phyloP scores from a whole-genome alignment of 2,888 invertebrate genomes.

The Nomada fabriciana region DNA sequence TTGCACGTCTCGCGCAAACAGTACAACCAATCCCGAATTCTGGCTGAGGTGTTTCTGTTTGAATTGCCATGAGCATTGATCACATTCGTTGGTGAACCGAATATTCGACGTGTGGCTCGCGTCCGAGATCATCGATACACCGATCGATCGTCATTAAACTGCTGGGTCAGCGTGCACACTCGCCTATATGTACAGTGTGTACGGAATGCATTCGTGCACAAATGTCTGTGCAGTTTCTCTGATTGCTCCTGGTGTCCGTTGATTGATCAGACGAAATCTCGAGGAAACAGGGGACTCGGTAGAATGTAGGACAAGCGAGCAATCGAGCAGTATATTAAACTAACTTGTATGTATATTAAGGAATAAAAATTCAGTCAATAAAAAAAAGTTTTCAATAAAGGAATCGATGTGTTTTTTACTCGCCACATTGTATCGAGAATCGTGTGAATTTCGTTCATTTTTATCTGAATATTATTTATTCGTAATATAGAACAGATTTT shows the following conservation, averaged over 20 bases:
- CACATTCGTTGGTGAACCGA: constrained; percentile 23
- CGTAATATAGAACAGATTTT: too few relatives aligned
- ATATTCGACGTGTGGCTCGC: neutral
- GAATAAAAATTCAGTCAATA: too few relatives aligned
- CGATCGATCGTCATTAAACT: constrained; percentile 51
- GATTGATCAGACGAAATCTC: constrained; percentile 17
- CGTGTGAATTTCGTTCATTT: too few relatives aligned
- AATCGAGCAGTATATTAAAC: too few relatives aligned
- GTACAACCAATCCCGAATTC: neutral
- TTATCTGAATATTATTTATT: too few relatives aligned
- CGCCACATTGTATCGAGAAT: too few relatives aligned
- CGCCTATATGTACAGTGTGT: neutral
- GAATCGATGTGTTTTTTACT: too few relatives aligned
- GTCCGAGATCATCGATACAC: constrained; percentile 21
- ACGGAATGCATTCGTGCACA: constrained; percentile 30
- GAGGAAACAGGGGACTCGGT: neutral
- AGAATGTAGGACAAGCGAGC: constrained; percentile 12
- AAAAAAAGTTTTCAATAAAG: too few relatives aligned
- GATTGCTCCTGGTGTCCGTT: constrained; percentile 43
- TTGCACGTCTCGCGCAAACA: constrained; percentile 8
- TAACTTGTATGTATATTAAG: too few relatives aligned
- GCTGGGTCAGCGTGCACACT: constrained; percentile 22
- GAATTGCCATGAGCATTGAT: neutral
- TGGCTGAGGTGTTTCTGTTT: neutral
- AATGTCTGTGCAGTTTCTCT: constrained; percentile 46